These are phyloP conservation scores for Phyto melanocephala DNA, from an alignment of 2,888 invertebrate species.

Conservation along the genomic window DNA sequence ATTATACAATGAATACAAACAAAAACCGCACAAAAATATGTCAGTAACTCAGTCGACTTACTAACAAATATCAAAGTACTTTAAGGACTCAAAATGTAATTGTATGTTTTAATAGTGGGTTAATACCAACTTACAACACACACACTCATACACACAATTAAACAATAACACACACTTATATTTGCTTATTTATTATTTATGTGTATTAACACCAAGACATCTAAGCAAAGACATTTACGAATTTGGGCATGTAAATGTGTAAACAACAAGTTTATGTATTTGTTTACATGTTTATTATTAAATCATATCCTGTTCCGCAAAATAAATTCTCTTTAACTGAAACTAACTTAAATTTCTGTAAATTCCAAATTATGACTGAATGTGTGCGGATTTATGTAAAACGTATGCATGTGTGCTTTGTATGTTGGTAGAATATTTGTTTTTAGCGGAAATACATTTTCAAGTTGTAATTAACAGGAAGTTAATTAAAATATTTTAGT, in stretches of 20 bases:
- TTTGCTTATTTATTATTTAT: background rate
- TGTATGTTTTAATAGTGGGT: conserved; percentile 5
- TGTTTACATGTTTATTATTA: conserved; percentile 51
- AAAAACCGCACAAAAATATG: background rate
- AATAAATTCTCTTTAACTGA: conserved; percentile 21
- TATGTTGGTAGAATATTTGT: background rate
- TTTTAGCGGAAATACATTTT: conserved; percentile 51
- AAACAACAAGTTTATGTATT: background rate
- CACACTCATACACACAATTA: background rate
- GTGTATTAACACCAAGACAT: background rate
- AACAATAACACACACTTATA: background rate
- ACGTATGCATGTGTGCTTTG: background rate
- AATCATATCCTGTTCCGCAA: conserved; percentile 55
- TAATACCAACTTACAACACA: background rate
- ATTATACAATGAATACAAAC: background rate
- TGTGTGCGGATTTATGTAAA: background rate
- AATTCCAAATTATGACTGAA: too few species aligned
- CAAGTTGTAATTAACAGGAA: conserved; percentile 53
- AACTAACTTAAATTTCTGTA: background rate
- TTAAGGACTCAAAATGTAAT: background rate
- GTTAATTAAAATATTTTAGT: conserved; percentile 48
- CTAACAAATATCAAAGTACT: background rate
- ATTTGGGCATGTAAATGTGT: background rate
- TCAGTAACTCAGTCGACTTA: background rate
- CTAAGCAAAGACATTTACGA: background rate